These are phyloP conservation scores for Eupithecia subfuscata DNA, from an alignment of 2,888 invertebrate species.

Conservation along the genomic window DNA sequence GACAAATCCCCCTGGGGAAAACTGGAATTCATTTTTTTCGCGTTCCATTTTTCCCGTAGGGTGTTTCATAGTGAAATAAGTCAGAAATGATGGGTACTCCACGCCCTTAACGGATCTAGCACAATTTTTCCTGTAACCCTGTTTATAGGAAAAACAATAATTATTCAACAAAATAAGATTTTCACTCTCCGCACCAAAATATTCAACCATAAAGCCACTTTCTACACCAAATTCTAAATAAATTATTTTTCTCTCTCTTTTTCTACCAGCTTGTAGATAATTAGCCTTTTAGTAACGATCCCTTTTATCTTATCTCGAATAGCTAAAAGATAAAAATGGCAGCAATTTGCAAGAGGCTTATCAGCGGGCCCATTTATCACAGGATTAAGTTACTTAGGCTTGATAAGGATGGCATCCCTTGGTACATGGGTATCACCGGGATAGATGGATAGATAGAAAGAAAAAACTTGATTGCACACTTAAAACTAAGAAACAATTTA, in stretches of 20 bases:
- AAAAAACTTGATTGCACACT: too few relatives aligned
- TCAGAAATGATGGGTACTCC: too few relatives aligned
- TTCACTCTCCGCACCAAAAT: background rate
- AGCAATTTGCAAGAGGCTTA: constrained; percentile 37
- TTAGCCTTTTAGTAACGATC: constrained; percentile 23
- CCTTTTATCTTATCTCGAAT: constrained; percentile 39
- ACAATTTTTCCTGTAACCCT: too few relatives aligned
- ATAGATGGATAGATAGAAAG: too few relatives aligned
- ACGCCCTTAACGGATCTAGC: too few relatives aligned
- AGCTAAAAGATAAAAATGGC: constrained; percentile 38
- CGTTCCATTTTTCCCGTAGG: too few relatives aligned
- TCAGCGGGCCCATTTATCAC: constrained; percentile 38
- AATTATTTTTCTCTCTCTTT: background rate
- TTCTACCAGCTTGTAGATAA: background rate
- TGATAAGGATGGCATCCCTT: background rate
- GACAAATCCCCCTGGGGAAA: too few relatives aligned
- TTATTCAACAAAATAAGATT: background rate
- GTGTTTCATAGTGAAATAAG: too few relatives aligned
- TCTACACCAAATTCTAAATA: background rate
- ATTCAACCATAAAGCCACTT: background rate
- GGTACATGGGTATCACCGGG: background rate
- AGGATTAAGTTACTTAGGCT: constrained; percentile 11
- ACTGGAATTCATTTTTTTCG: too few relatives aligned
- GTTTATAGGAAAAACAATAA: background rate
- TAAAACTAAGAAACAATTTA: too few relatives aligned